These are phyloP conservation scores for Montipora cactus DNA, from an alignment of 64 coral and sea anemone genomes.

Conservation along the genomic window DNA sequence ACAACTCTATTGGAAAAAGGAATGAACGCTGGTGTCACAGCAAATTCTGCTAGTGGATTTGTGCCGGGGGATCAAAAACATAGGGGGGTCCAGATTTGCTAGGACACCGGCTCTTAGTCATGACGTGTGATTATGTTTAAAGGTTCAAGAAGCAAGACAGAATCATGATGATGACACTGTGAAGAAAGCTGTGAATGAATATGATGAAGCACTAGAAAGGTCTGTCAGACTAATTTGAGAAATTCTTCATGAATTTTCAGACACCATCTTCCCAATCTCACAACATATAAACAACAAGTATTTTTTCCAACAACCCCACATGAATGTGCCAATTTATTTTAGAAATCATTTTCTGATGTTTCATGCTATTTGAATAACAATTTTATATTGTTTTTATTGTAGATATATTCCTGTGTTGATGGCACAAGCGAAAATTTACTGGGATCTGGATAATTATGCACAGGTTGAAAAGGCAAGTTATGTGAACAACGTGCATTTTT, in stretches of 20 bases:
- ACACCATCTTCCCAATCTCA: neutral
- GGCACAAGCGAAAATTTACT: conserved; percentile 99
- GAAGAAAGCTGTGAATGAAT: conserved; percentile 99
- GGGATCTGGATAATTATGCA: conserved; percentile 99
- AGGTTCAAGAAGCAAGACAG: conserved; percentile 98
- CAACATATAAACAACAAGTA: too few relatives aligned
- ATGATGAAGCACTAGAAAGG: conserved; percentile 98
- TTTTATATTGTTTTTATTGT: neutral
- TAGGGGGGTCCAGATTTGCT: too few relatives aligned
- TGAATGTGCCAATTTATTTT: too few relatives aligned
- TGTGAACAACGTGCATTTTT: neutral
- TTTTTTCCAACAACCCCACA: too few relatives aligned
- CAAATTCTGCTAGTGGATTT: too few relatives aligned
- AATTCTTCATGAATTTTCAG: too few relatives aligned
- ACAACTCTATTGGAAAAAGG: too few relatives aligned
- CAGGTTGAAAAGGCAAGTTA: conserved; percentile 96
- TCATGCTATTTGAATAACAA: too few relatives aligned
- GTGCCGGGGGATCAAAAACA: too few relatives aligned
- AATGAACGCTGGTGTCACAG: too few relatives aligned
- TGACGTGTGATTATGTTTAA: neutral
- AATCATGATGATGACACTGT: conserved; percentile 99
- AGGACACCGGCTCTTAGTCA: neutral
- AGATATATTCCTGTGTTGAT: conserved; percentile 99
- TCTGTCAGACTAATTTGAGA: neutral
- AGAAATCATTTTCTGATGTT: too few relatives aligned